Percentiles rank a stretch among this genome's conserved stretches.
These are phyloP conservation scores for Patiria miniata DNA, from an alignment of 35 echinoderm and acorn worm genomes.

Conservation along the genomic window DNA sequence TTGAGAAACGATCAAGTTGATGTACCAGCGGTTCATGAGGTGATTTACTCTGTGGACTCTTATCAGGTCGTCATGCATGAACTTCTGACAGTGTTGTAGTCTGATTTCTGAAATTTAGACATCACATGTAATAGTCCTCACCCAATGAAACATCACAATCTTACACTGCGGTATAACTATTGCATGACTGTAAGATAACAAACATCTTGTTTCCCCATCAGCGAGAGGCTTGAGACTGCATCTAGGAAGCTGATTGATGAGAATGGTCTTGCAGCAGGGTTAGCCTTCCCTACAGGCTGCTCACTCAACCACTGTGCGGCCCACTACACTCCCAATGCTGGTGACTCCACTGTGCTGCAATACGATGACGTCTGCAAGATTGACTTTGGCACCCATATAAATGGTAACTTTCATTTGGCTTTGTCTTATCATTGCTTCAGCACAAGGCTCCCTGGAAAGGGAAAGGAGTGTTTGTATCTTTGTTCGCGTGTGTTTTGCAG, in stretches of 20 bases:
- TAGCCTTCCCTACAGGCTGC: constrained; percentile 98
- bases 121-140: no score
- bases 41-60: no score
- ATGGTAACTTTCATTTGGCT: constrained; percentile 58
- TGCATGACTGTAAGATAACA: no score
- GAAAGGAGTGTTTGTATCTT: no score
- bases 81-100: no score
- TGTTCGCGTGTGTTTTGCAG: no score
- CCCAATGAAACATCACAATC: no score
- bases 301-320: constrained; percentile 97
- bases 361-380: constrained; percentile 99
- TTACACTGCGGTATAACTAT: no score
- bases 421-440: background rate
- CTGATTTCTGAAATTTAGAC: no score
- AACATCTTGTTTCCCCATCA: background rate
- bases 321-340: constrained; percentile 97
- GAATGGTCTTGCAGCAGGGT: constrained; percentile 86
- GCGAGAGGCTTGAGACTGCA: constrained; percentile 86
- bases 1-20: no score
- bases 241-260: constrained; percentile 96
- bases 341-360: constrained; percentile 71
- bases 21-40: no score
- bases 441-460: background rate
- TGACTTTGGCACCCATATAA: constrained; percentile 99
- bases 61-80: no score